Percentiles rank a stretch among this genome's conserved stretches.
phyloP scores from a whole-genome alignment of 2,797 vertebrate species.

The Manis crassicaudata region DNA sequence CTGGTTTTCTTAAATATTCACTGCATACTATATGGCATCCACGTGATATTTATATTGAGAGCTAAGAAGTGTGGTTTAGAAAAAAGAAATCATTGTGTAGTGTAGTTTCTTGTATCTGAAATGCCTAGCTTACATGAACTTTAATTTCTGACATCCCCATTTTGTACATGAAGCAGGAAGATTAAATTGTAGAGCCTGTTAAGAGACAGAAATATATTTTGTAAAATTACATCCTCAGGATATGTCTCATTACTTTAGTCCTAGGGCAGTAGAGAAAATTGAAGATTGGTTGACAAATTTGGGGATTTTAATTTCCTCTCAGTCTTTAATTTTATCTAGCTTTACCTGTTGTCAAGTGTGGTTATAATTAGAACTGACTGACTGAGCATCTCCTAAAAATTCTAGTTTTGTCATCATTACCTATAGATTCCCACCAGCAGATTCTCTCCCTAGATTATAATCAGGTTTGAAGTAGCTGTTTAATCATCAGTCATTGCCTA shows the following conservation, averaged over 20 bases:
- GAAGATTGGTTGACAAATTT: neutral
- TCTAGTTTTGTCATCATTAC: neutral
- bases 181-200: neutral
- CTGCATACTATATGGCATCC: neutral
- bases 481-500: neutral
- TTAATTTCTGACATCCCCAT: neutral
- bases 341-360: conserved; percentile 11
- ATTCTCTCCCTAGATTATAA: neutral
- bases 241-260: neutral
- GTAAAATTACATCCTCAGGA: neutral
- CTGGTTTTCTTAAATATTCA: conserved; percentile 19
- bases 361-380: conserved; percentile 33
- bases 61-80: neutral
- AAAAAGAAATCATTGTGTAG: neutral
- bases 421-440: neutral
- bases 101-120: conserved; percentile 12
- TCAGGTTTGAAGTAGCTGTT: neutral
- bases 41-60: neutral
- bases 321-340: conserved; percentile 32
- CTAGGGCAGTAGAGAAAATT: conserved; percentile 17
- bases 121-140: neutral
- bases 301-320: neutral
- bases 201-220: conserved; percentile 1
- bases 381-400: conserved; percentile 30
- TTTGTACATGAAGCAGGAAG: conserved; percentile 17